phyloP scores from a whole-genome alignment of 1,140 invertebrate species.

The Cepaea nemoralis region DNA sequence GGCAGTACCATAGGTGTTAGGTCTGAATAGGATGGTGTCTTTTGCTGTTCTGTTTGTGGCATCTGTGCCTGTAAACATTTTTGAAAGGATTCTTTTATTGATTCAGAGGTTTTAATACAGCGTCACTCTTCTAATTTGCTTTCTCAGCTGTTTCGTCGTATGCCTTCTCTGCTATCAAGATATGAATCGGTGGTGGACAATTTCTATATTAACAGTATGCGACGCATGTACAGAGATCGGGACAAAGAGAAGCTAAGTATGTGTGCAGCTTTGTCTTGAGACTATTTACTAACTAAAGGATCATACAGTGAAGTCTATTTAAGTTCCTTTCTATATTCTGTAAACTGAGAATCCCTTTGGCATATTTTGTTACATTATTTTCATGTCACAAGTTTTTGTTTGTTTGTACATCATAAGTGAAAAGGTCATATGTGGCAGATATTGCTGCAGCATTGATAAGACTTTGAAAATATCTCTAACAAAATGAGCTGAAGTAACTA shows the following conservation, averaged over 20 bases:
- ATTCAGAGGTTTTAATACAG: neutral
- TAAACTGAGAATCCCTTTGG: too few species aligned
- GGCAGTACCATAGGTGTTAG: neutral
- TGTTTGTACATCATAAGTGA: too few species aligned
- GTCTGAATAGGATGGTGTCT: neutral
- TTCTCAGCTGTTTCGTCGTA: slow-evolving; percentile 33
- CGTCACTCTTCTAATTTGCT: slow-evolving; percentile 6
- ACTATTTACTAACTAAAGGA: too few species aligned
- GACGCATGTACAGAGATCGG: slow-evolving; percentile 38
- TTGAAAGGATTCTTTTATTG: neutral
- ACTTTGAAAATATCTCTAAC: too few species aligned
- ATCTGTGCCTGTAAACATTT: neutral
- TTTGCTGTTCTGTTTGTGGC: neutral
- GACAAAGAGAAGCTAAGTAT: slow-evolving; percentile 25
- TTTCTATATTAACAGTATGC: slow-evolving; percentile 43
- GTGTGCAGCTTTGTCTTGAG: too few species aligned
- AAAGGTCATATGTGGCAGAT: too few species aligned
- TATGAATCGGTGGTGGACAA: slow-evolving; percentile 31
- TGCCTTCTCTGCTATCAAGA: slow-evolving; percentile 27
- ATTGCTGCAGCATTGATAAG: too few species aligned
- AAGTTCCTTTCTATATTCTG: too few species aligned
- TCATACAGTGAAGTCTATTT: too few species aligned
- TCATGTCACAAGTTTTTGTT: too few species aligned
- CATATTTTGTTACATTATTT: too few species aligned
- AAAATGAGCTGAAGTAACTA: too few species aligned